Evolutionary conservation across 2,888 invertebrate species (phyloP), one percentile per base, ranked within the genome.

Genomic region (Leptura quadrifasciata): DNA sequence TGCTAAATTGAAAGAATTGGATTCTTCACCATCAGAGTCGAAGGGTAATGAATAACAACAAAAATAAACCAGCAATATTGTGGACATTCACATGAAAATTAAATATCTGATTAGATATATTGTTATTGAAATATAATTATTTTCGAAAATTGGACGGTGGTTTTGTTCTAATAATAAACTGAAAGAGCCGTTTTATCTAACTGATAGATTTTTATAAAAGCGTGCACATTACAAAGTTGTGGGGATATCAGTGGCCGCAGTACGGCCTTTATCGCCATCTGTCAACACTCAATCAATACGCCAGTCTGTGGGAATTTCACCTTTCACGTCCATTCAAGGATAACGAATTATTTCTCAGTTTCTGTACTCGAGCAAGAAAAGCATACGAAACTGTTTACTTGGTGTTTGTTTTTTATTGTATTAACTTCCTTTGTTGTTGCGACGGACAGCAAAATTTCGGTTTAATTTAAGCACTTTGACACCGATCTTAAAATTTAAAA

Each of bases 211-310:
- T 65, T 52, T 31, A 24, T 17, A 27, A n/a, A 31, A 52, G 47
- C 61, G 71, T 71, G 71, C 82, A 61, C 80, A 80, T 81, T 79
- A 81, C 80, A 79, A 80, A 79, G 79, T 81, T 80, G 79, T 72
- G 75, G 79, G 80, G 81, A 79, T 81, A 83, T 65, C 65, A 47
- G 76, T 76, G 81, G 80, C 76, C 75, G 75, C 79, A 77, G 74
- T 68, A 78, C 20, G 57, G 35, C 72, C 64, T 64, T 84, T 83
- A 83, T 84, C 82, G 82, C 82, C 84, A 85, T 85, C 83, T 83
- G 85, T 85, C 85, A 85, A 84, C 85, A 82, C 83, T 85, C 85
- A 85, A 85, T 85, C 85, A 85, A 85, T 85, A 85, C 79, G 78
- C 74, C 81, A 77, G 70, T 70, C 73, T 63, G 72, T 67, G 73